Conservation (phyloP, 2,113 vertebrate species). For the Myodes glareolus region DNA sequence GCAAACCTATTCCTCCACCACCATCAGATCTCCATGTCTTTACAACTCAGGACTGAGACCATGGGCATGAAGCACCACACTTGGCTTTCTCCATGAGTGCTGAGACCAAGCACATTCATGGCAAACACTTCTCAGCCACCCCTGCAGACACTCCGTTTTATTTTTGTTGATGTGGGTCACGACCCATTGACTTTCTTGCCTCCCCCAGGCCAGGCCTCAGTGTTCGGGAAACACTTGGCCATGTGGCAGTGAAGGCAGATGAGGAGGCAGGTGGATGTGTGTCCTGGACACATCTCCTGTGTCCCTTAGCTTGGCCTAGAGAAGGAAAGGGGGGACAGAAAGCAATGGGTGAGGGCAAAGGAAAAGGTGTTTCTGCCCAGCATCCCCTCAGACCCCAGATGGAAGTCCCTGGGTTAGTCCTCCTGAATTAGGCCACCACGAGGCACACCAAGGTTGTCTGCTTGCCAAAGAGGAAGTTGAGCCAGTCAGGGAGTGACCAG, state of each 20-base stretch:
- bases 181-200: neutral
- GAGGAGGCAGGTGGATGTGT: neutral
- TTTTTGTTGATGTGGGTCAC: neutral
- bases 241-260: neutral
- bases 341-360: neutral
- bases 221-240: neutral
- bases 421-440: neutral
- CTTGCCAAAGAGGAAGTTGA: neutral
- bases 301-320: neutral
- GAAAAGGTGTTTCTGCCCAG: neutral
- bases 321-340: neutral
- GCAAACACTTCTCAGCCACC: neutral
- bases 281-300: neutral
- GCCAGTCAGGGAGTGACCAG: neutral
- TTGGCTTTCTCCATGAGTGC: neutral
- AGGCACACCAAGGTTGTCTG: fast-evolving
- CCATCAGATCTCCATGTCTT: neutral
- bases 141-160: neutral
- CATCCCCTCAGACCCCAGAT: neutral
- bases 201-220: neutral
- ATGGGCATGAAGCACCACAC: neutral
- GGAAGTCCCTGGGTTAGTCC: neutral
- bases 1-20: fast-evolving
- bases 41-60: neutral
- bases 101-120: neutral